Evolutionary conservation across 2,113 vertebrate genomes (phyloP).

Genomic region (Chascanopsetta lugubris): DNA sequence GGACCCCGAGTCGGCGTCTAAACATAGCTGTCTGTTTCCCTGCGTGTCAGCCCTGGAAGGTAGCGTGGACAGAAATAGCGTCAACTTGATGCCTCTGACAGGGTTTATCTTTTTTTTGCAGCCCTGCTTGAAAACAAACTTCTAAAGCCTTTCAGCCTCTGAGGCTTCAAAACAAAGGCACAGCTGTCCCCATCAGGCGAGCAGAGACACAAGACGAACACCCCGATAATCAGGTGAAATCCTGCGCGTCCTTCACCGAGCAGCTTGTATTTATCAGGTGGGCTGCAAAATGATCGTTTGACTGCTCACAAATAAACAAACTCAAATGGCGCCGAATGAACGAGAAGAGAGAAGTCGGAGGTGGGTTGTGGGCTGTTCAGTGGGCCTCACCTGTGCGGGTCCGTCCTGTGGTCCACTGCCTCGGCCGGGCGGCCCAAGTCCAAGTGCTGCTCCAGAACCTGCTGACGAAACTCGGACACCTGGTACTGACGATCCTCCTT

Average conservation of each 20-base stretch:
- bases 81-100: conserved; percentile 48
- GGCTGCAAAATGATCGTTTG: too few relatives aligned
- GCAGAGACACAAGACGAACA: conserved; percentile 17
- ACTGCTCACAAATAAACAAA: too few relatives aligned
- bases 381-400: conserved; percentile 85
- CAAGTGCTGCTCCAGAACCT: conserved; percentile 96
- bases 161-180: conserved; percentile 43
- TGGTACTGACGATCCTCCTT: conserved; percentile 98
- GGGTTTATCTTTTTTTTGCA: conserved; percentile 50
- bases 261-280: conserved; percentile 3
- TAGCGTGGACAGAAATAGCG: conserved; percentile 48
- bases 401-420: conserved; percentile 82
- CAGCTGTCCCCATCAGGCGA: conserved; percentile 40
- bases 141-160: conserved; percentile 52
- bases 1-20: conserved; percentile 31
- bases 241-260: background rate
- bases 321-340: too few relatives aligned
- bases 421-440: conserved; percentile 89
- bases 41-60: conserved; percentile 33
- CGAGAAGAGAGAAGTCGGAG: too few relatives aligned
- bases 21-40: conserved; percentile 40
- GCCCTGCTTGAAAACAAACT: conserved; percentile 55
- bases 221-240: conserved; percentile 17
- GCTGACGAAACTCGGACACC: conserved; percentile 96
- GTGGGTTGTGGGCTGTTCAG: background rate